Conservation (phyloP, 2,888 invertebrate genomes). For the Aleiodes leptofemur region DNA sequence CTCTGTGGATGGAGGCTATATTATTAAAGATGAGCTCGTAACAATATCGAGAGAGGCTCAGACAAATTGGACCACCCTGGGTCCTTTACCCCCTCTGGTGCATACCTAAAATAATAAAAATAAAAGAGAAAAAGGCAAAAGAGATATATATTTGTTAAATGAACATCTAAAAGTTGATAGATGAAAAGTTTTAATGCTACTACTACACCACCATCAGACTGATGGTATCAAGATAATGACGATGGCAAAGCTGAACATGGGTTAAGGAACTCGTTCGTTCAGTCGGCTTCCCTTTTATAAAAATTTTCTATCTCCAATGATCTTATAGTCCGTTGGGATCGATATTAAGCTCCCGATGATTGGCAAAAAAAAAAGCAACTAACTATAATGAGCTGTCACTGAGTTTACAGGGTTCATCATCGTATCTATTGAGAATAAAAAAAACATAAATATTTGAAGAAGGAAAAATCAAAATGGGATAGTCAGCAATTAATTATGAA, state of each 20-base stretch:
- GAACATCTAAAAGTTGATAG: constrained; percentile 44
- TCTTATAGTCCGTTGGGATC: constrained; percentile 14
- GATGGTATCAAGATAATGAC: constrained; percentile 51
- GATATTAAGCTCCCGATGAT: constrained; percentile 40
- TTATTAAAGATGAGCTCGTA: constrained; percentile 74
- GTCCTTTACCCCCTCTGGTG: constrained; percentile 57
- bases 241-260: constrained; percentile 28
- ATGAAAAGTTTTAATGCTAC: constrained; percentile 35
- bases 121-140: constrained; percentile 17
- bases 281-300: constrained; percentile 34
- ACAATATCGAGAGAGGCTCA: constrained; percentile 69
- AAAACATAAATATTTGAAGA: neutral
- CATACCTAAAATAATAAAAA: constrained; percentile 41
- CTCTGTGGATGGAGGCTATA: constrained; percentile 50
- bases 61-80: constrained; percentile 75
- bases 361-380: constrained; percentile 26
- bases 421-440: too few relatives aligned
- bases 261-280: constrained; percentile 16
- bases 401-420: constrained; percentile 15
- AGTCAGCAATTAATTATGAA: too few relatives aligned
- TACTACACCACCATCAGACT: constrained; percentile 27
- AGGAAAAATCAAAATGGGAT: too few relatives aligned
- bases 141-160: constrained; percentile 37
- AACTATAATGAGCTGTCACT: constrained; percentile 21
- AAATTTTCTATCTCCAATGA: constrained; percentile 34